Evolutionary conservation across 2,888 invertebrate genomes (phyloP), one percentile per base, ranked within the genome.

Genomic region (Pyrgus malvae): DNA sequence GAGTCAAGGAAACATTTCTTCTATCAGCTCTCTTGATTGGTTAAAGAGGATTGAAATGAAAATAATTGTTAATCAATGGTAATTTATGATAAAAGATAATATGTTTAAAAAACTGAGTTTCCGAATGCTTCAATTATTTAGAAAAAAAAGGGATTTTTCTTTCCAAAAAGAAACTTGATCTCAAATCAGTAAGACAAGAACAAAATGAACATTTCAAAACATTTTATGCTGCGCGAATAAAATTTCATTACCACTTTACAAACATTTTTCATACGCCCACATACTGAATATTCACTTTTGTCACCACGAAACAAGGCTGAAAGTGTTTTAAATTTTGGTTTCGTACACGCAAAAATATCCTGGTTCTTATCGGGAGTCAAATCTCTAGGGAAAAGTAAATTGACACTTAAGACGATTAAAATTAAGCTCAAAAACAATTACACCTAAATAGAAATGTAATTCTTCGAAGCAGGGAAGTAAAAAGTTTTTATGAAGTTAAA

Each of bases 361-460:
- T 37, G 44, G 35, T 35, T 42, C 35, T 44, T 42, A 12, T 51
- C 35, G 3, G 2, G 35, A 14, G 27, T 50, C 14, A n/a, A 19
- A 31, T 17, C 35, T 44, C 29, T 37, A 42, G 33, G 50, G 41
- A 29, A 33, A 50, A 50, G 50, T 42, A 50, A 42, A 50, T 50
- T 50, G 50, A 35, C 42, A 35, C 50, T 50, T 50, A 50, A 35
- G 33, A 12, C 44, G 33, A 44, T 51, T 44, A 51, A 51, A 51
- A 44, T 35, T 44, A 42, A 51, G 51, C 17, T 51, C 35, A 51
- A 44, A 51, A 44, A 37, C 42, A 37, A 16, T 48, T 25, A 48
- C 12, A 35, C 35, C 27, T 3, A 12, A 17, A 38, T 11, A 8
- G 19, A 19, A 44, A 41, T 41, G 40, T 33, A 21, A 49, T 49